Percentiles rank a stretch among this genome's conserved stretches.
These are phyloP conservation scores for Boulengeromyrus knoepffleri DNA, from an alignment of 2,113 vertebrate species.

Conservation along the genomic window DNA sequence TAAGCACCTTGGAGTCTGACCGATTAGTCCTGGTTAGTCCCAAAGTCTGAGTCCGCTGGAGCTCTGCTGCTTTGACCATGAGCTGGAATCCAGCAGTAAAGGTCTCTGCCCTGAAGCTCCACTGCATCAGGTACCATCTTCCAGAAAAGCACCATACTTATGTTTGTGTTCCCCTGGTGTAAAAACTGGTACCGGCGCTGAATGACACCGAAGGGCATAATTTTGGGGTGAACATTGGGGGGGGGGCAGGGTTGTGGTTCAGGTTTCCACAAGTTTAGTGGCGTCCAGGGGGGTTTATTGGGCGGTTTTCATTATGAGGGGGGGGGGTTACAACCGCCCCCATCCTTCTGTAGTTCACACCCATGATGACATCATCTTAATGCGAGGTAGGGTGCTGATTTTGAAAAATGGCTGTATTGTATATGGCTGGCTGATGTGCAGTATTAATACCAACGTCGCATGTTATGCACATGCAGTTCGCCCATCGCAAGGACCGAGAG, in stretches of 20 bases:
- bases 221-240: not conserved
- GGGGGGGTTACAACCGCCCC: not conserved
- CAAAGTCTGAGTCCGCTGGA: not conserved
- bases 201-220: not conserved
- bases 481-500: not conserved
- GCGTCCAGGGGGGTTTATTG: not conserved
- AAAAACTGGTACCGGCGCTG: not conserved
- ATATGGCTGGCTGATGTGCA: not conserved
- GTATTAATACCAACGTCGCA: not conserved
- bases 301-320: not conserved
- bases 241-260: not conserved
- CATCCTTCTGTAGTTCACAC: not conserved
- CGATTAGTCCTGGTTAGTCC: not conserved
- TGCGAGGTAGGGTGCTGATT: not conserved
- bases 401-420: not conserved
- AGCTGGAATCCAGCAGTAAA: not conserved
- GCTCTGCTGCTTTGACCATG: not conserved
- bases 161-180: not conserved
- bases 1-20: not conserved
- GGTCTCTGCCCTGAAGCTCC: not conserved
- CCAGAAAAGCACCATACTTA: not conserved
- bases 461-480: not conserved
- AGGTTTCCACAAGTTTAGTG: not conserved
- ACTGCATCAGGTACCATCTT: not conserved
- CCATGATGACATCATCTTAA: not conserved